These are phyloP conservation scores for Neoniphon sammara DNA, from an alignment of 2,797 vertebrate species.

Conservation along the genomic window DNA sequence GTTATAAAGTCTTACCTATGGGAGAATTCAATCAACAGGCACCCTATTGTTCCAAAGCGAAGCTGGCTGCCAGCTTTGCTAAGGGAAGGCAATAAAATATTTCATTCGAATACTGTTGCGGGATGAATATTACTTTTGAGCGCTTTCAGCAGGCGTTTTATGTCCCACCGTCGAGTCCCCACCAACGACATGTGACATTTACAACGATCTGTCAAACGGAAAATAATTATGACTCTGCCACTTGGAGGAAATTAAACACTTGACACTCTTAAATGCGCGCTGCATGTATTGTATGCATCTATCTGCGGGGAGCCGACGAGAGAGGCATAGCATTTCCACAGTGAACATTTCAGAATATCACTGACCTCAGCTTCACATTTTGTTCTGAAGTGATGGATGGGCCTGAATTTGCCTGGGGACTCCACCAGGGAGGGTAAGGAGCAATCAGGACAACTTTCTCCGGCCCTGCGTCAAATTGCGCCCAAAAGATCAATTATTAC, in stretches of 20 bases:
- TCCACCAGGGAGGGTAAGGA: not conserved
- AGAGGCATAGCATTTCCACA: conserved; percentile 27
- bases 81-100: conserved; percentile 63
- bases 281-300: conserved; percentile 5
- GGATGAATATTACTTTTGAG: conserved; percentile 50
- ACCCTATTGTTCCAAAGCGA: conserved; percentile 66
- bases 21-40: conserved; percentile 65
- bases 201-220: conserved; percentile 54
- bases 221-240: conserved; percentile 39
- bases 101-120: conserved; percentile 55
- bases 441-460: conserved; percentile 18
- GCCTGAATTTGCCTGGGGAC: conserved; percentile 17
- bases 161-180: conserved; percentile 38
- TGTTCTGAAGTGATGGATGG: conserved; percentile 16
- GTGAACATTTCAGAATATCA: conserved; percentile 17
- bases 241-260: conserved; percentile 66
- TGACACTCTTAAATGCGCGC: conserved; percentile 38
- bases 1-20: conserved; percentile 54
- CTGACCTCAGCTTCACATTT: conserved; percentile 29
- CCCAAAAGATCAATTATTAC: conserved; percentile 26
- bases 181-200: conserved; percentile 58
- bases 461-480: conserved; percentile 13
- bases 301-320: conserved; percentile 32
- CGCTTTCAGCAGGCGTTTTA: conserved; percentile 45
- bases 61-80: conserved; percentile 49